phyloP scores from a whole-genome alignment of 2,113 vertebrate species.

The Gobio gobio region DNA sequence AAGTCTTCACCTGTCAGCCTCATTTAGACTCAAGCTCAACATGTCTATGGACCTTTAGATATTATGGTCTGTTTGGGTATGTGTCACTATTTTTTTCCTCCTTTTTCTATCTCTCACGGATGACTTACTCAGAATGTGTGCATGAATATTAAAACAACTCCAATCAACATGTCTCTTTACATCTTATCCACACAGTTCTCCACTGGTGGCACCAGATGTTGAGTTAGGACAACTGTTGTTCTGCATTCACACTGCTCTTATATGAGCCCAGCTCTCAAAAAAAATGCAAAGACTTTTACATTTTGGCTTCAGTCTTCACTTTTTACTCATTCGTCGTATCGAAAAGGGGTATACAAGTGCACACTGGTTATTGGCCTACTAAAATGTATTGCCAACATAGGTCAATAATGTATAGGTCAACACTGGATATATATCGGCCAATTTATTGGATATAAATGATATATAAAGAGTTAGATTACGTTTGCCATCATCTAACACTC shows the following conservation, averaged over 20 bases:
- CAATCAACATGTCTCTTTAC: slow-evolving; percentile 34
- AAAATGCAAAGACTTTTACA: not conserved
- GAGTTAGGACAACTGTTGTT: not conserved
- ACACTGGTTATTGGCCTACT: not conserved
- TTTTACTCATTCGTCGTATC: not conserved
- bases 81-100: not conserved
- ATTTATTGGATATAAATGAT: not conserved
- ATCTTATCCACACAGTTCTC: slow-evolving; percentile 11
- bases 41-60: slow-evolving; percentile 15
- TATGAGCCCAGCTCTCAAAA: not conserved
- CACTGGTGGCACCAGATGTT: not conserved
- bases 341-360: not conserved
- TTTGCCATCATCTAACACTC: not conserved
- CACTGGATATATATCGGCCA: not conserved
- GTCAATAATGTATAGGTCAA: not conserved
- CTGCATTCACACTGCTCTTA: not conserved
- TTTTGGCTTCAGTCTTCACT: not conserved
- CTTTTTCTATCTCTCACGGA: not conserved
- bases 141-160: slow-evolving; percentile 32
- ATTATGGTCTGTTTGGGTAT: slow-evolving; percentile 28
- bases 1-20: slow-evolving; percentile 54
- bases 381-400: not conserved
- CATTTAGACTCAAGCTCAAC: slow-evolving; percentile 39
- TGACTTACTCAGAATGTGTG: slow-evolving; percentile 31
- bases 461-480: not conserved